Base-by-base conservation (phyloP, 2,888 invertebrate genomes). In the Dryocosmus kuriphilus region DNA sequence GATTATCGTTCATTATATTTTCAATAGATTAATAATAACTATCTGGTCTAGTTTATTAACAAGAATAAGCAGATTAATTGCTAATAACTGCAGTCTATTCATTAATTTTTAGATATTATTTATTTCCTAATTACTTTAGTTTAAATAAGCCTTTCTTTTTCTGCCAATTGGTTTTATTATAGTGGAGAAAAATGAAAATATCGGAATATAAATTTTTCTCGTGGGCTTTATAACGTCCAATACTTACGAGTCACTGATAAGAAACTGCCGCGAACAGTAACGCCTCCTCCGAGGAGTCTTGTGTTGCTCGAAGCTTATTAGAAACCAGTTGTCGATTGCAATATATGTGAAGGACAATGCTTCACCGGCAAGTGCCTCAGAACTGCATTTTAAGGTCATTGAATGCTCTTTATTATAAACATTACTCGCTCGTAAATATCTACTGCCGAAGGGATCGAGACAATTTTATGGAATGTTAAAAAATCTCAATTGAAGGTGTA, bases 211-310 rank as follows among this genome's bases (percentile, higher is more conserved):
- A 55, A 51, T 71, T 51, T 51, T 11, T 19, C 80, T 81, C 79
- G 74, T 78, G 79, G 80, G 81, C 79, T 57, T 75, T 78, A 76
- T 79, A 81, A 83, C 79, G 82, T 81, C 81, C 82, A 78, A 73
- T 79, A 38, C 75, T 62, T 74, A 60, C 80, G 77, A 79, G 77
- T 76, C 55, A 74, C 80, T 81, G 85, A 85, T 86, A 85, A 86
- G 85, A 82, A 82, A 81, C 77, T 62, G 79, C 76, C 32, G 62
- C 71, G 71, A 76, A 75, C 74, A 65, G 77, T 32, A 81, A 81
- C 81, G 78, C 78, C 78, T 79, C 75, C 73, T 78, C 61, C 9
- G 74, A 79, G 81, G 67, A 75, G 75, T 51, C 76, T 74, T 61
- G 51, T 24, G 35, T 71, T 73, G 75, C 78, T 60, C 60, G 61